These are phyloP conservation scores for Dexiosoma caninum DNA, from an alignment of 2,888 invertebrate genomes.

Conservation along the genomic window DNA sequence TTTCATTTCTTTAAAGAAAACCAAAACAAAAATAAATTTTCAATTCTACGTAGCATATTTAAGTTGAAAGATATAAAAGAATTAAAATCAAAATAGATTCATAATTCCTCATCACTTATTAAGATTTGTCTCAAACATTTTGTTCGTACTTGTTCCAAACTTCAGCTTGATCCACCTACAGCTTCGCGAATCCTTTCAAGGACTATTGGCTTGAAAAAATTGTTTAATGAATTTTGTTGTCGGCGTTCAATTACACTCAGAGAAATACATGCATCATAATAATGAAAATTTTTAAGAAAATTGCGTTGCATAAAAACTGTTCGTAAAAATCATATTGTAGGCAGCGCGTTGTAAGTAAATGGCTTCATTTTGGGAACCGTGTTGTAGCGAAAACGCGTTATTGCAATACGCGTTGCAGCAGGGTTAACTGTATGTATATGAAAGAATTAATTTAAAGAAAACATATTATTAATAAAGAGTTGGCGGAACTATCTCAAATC, in stretches of 20 bases:
- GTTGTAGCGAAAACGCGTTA: background rate
- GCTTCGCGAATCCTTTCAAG: no score
- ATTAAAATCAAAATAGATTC: no score
- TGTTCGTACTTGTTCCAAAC: no score
- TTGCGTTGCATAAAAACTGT: background rate
- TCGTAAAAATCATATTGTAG: background rate
- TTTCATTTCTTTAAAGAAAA: no score
- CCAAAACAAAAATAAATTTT: background rate
- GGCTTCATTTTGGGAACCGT: background rate
- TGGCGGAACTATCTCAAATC: no score
- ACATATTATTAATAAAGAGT: no score
- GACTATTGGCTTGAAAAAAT: no score
- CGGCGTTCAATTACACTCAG: background rate
- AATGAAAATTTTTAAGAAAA: background rate
- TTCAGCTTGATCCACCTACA: no score
- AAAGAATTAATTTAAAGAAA: no score
- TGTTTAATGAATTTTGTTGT: background rate
- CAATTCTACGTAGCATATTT: background rate
- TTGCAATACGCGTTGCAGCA: background rate
- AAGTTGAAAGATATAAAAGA: no score
- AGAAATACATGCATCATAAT: background rate
- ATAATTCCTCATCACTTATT: no score
- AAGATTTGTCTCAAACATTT: no score
- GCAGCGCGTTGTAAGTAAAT: background rate
- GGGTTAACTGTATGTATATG: background rate